Evolutionary conservation across 2,113 vertebrate genomes (phyloP).

Genomic region (Typhlomys cinereus): DNA sequence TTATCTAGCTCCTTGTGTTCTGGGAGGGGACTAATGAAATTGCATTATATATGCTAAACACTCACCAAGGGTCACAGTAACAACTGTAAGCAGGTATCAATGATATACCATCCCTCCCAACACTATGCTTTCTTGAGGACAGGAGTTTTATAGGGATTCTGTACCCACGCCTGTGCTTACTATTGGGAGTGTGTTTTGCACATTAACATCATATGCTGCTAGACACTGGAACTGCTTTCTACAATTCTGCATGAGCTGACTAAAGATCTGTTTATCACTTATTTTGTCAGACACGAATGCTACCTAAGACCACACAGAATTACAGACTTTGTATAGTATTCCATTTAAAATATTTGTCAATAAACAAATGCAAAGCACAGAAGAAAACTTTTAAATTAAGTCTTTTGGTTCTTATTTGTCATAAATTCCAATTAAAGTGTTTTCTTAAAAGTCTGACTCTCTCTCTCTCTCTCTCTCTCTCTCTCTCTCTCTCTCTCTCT

Average conservation of each 20-base stretch:
- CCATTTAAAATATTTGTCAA: neutral
- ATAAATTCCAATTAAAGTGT: neutral
- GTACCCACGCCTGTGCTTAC: neutral
- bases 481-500: no score
- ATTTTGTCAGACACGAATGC: neutral
- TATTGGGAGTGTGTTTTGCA: no score
- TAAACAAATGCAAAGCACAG: neutral
- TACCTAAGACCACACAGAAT: neutral
- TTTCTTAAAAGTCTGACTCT: neutral
- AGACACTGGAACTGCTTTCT: no score
- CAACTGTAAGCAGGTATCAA: neutral
- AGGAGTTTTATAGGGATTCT: no score
- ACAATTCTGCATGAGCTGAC: neutral
- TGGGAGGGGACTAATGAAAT: neutral
- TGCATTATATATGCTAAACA: neutral
- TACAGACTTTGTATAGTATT: neutral
- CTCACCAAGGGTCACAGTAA: neutral
- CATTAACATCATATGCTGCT: neutral
- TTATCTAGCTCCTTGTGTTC: neutral
- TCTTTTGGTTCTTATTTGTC: constrained; percentile 1
- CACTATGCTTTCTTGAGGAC: neutral
- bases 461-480: no score
- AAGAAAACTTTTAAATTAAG: neutral
- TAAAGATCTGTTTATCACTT: neutral
- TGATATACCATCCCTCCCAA: neutral